These are phyloP conservation scores for Lomographa bimaculata DNA, from an alignment of 2,888 invertebrate genomes.

Conservation along the genomic window DNA sequence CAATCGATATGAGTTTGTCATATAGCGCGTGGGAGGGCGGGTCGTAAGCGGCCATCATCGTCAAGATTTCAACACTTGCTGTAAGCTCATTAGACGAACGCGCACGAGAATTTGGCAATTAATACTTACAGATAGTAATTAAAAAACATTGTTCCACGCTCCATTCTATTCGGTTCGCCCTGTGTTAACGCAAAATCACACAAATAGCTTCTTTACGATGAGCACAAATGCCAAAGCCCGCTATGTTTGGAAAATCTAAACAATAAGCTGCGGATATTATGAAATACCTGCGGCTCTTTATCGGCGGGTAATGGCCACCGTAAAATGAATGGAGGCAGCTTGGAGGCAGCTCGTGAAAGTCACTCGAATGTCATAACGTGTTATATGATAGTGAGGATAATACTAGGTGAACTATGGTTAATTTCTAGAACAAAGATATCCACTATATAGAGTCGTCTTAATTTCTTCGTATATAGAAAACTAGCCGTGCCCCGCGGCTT, in stretches of 20 bases:
- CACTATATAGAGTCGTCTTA: too few species aligned
- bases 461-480: too few species aligned
- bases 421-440: too few species aligned
- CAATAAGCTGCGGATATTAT: constrained; percentile 23
- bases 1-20: constrained; percentile 47
- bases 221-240: constrained; percentile 29
- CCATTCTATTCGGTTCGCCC: constrained; percentile 29
- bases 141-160: constrained; percentile 34
- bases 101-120: constrained; percentile 38
- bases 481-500: too few species aligned
- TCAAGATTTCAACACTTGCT: constrained; percentile 29
- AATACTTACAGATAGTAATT: constrained; percentile 30
- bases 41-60: constrained; percentile 25
- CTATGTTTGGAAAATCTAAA: constrained; percentile 21
- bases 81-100: constrained; percentile 48
- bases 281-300: constrained; percentile 26
- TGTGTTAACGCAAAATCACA: constrained; percentile 18
- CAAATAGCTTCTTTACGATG: constrained; percentile 26
- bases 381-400: too few species aligned
- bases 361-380: too few species aligned
- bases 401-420: too few species aligned
- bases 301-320: constrained; percentile 22
- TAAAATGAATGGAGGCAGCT: constrained; percentile 19
- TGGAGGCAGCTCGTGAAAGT: too few species aligned
- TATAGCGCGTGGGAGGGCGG: constrained; percentile 29